Evolutionary conservation across 2,113 vertebrate genomes (phyloP).

Genomic region (Etheostoma spectabile): DNA sequence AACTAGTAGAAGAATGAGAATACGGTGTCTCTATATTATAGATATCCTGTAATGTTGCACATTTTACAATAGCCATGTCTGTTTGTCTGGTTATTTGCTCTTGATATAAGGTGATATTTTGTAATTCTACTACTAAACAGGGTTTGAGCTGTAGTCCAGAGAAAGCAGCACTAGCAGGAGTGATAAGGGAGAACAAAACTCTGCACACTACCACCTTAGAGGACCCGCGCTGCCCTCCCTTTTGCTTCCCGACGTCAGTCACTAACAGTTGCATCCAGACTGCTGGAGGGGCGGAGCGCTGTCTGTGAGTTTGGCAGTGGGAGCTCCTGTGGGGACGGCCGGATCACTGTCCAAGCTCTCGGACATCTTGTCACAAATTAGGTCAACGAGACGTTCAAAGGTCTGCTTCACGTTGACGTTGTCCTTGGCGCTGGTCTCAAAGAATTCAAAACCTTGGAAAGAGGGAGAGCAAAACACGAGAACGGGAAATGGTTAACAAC

Average conservation of each 20-base stretch:
- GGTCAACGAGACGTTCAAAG: constrained; percentile 95
- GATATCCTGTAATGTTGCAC: constrained; percentile 64
- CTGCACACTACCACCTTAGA: constrained; percentile 49
- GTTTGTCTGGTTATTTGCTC: constrained; percentile 67
- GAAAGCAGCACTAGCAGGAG: constrained; percentile 65
- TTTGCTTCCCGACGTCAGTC: constrained; percentile 31
- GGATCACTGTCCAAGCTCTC: constrained; percentile 94
- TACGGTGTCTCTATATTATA: constrained; percentile 55
- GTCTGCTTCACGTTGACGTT: constrained; percentile 98
- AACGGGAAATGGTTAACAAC: background rate
- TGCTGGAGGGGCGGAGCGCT: constrained; percentile 90
- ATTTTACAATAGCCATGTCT: constrained; percentile 58
- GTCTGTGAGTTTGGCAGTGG: constrained; percentile 92
- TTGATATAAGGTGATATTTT: constrained; percentile 67
- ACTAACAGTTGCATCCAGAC: constrained; percentile 94
- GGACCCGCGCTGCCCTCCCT: constrained; percentile 40
- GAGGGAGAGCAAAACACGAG: background rate
- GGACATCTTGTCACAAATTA: constrained; percentile 99
- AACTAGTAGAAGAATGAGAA: constrained; percentile 55
- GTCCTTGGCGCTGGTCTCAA: constrained; percentile 98
- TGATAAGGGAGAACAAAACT: constrained; percentile 47
- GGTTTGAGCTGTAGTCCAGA: constrained; percentile 67
- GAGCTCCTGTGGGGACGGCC: constrained; percentile 88
- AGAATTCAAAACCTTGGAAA: constrained; percentile 95
- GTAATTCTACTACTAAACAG: constrained; percentile 65